Conservation (phyloP, 2,113 vertebrate species). For the Xyliphius kryptos region DNA sequence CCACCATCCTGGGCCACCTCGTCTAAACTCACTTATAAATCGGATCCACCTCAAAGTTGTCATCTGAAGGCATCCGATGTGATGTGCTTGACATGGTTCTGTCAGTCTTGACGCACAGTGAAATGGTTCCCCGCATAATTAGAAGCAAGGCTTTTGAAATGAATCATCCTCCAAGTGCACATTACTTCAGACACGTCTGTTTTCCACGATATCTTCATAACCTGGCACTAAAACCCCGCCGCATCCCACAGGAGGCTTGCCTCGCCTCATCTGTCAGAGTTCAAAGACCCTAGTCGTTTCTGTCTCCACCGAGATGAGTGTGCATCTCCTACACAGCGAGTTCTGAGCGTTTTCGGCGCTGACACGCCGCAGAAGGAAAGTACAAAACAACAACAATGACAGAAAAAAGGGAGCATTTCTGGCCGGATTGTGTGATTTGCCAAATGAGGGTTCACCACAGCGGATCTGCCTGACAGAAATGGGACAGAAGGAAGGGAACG, state of each 20-base stretch:
- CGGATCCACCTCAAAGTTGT: no score
- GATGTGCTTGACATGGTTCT: no score
- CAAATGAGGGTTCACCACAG: conserved; percentile 49
- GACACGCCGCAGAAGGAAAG: background rate
- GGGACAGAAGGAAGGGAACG: conserved; percentile 50
- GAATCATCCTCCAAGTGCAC: conserved; percentile 29
- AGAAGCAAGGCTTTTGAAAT: conserved; percentile 13
- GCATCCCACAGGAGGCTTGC: conserved; percentile 13
- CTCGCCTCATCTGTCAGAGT: conserved; percentile 15
- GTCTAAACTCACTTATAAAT: no score
- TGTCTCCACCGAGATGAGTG: background rate
- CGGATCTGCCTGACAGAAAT: conserved; percentile 38
- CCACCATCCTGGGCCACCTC: no score
- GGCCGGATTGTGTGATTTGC: conserved; percentile 27
- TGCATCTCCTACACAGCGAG: background rate
- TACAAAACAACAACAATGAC: conserved; percentile 23
- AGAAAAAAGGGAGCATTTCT: conserved; percentile 1
- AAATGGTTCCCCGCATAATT: background rate
- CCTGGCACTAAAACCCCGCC: conserved; percentile 2
- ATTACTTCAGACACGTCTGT: conserved; percentile 23
- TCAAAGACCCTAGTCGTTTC: background rate
- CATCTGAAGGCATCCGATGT: no score
- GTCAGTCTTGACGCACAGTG: no score
- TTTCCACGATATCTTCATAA: conserved; percentile 28
- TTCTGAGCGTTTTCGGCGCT: conserved; percentile 4